A percentile compares a stretch with the other conserved stretches of the same genome.
Evolutionary conservation across 2,888 invertebrate genomes (phyloP).

Genomic region (Xestia ashworthii): DNA sequence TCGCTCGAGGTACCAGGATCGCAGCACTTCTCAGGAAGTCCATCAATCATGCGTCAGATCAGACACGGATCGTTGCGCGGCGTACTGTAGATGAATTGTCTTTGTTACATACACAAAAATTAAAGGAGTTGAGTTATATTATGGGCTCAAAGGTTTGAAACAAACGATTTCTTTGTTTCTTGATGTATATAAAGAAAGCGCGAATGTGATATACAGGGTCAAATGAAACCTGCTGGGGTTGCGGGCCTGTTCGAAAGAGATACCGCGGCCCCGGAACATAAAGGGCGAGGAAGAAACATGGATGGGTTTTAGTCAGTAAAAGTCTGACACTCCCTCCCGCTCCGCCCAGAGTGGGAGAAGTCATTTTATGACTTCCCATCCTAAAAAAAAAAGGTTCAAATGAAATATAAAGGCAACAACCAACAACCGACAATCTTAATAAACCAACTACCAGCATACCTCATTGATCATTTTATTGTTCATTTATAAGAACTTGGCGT

Average conservation of each 20-base stretch:
- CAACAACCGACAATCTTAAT: background rate
- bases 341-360: too few relatives aligned
- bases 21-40: conserved; percentile 69
- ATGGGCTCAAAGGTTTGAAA: conserved; percentile 27
- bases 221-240: too few relatives aligned
- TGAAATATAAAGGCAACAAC: background rate
- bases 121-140: conserved; percentile 37
- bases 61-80: conserved; percentile 74
- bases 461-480: background rate
- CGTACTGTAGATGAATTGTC: conserved; percentile 75
- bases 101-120: conserved; percentile 67
- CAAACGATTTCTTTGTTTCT: conserved; percentile 35
- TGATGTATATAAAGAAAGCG: conserved; percentile 11
- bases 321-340: too few relatives aligned
- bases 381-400: too few relatives aligned
- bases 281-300: too few relatives aligned
- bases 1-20: conserved; percentile 47
- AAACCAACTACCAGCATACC: background rate
- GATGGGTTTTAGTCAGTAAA: too few relatives aligned
- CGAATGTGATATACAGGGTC: background rate
- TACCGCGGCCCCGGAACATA: too few relatives aligned
- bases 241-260: too few relatives aligned
- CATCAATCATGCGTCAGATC: conserved; percentile 81
- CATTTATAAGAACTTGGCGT: background rate
- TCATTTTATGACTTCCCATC: too few relatives aligned